Evolutionary conservation across 2,797 vertebrate genomes (phyloP).

Genomic region (Pristis pectinata): DNA sequence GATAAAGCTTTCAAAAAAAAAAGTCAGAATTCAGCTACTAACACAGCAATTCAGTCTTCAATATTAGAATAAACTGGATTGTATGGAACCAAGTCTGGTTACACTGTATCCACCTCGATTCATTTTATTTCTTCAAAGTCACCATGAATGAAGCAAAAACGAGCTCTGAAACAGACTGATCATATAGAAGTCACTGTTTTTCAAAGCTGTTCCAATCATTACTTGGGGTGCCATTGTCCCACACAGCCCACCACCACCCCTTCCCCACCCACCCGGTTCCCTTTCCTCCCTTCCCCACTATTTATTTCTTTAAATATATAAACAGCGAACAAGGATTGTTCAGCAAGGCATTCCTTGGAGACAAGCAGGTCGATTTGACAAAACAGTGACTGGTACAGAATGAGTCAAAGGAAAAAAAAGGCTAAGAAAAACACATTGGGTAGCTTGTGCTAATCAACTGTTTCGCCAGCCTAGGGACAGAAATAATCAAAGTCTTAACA

Average conservation of each 20-base stretch:
- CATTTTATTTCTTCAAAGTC: slow-evolving; percentile 9
- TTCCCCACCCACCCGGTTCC: neutral
- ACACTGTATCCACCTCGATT: slow-evolving; percentile 4
- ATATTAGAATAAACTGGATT: neutral
- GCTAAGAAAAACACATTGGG: neutral
- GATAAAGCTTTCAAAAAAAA: neutral
- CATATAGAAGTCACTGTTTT: neutral
- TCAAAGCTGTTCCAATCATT: slow-evolving; percentile 24
- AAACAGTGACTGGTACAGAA: slow-evolving; percentile 20
- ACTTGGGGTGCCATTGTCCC: neutral
- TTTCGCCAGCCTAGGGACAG: neutral
- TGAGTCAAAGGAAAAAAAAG: neutral
- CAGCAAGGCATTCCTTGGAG: neutral
- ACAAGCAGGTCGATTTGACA: neutral
- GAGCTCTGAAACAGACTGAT: neutral
- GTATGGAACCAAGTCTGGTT: neutral
- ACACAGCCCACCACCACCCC: too few relatives aligned
- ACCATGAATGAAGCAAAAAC: slow-evolving; percentile 15
- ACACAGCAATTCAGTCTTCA: neutral
- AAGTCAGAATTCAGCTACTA: slow-evolving; percentile 7
- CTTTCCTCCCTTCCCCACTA: neutral
- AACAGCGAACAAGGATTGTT: neutral
- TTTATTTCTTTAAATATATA: neutral
- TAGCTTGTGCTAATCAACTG: neutral
- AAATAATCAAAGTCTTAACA: neutral